Evolutionary conservation across 2,113 vertebrate species (phyloP).

Genomic region (Nothocercus julius): DNA sequence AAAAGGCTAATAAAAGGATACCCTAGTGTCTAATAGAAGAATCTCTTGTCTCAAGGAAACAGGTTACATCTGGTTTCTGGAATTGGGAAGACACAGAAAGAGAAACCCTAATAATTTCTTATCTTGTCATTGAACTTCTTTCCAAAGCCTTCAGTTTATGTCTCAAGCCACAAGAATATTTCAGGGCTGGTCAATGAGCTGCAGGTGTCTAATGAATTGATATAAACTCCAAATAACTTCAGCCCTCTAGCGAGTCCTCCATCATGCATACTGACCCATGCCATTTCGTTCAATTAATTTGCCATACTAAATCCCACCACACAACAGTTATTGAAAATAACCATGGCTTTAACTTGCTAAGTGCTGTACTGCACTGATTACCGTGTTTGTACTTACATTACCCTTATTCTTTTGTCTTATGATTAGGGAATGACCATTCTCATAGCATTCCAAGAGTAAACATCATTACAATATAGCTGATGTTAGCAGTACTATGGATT

Average conservation of each 20-base stretch:
- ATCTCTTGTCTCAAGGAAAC: no score
- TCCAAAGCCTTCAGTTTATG: background rate
- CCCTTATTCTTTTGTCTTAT: background rate
- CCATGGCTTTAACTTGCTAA: background rate
- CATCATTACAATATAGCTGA: background rate
- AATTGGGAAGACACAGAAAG: background rate
- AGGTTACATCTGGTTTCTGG: background rate
- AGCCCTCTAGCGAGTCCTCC: background rate
- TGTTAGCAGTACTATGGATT: background rate
- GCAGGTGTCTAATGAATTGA: background rate
- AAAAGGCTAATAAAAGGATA: background rate
- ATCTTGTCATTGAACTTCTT: background rate
- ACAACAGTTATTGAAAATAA: background rate
- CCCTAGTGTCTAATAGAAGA: no score
- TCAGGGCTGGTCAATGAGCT: background rate
- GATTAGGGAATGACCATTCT: background rate
- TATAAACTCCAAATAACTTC: background rate
- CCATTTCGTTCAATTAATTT: background rate
- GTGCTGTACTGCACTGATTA: background rate
- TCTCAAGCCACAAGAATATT: background rate
- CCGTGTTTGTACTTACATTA: accelerated
- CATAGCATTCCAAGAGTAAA: background rate
- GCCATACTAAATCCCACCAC: background rate
- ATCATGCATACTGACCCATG: background rate
- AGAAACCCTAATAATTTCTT: background rate